Evolutionary conservation across 2,888 invertebrate genomes (phyloP).

Genomic region (Adelphocoris suturalis): DNA sequence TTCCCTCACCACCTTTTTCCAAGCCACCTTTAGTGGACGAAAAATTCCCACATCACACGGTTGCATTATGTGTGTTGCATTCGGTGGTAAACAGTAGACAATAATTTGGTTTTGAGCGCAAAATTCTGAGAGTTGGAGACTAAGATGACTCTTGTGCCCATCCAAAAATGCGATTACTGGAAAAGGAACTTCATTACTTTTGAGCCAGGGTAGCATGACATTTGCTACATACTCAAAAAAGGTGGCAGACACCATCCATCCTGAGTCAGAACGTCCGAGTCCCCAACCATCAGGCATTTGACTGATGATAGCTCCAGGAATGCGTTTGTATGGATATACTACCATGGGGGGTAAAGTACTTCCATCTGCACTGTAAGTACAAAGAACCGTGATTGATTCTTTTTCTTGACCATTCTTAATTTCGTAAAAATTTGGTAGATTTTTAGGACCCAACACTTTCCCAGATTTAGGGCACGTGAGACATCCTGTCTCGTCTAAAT

Average conservation of each 20-base stretch:
- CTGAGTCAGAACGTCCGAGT: constrained; percentile 41
- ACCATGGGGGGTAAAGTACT: constrained; percentile 72
- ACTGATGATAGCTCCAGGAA: constrained; percentile 67
- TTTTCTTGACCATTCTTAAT: constrained; percentile 76
- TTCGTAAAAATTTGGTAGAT: constrained; percentile 76
- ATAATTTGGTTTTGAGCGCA: constrained; percentile 70
- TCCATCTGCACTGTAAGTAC: constrained; percentile 77
- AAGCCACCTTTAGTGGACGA: constrained; percentile 70
- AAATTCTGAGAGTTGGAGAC: constrained; percentile 14
- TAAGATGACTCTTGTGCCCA: too few species aligned
- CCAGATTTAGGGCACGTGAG: constrained; percentile 74
- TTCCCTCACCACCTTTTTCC: constrained; percentile 69
- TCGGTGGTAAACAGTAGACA: constrained; percentile 76
- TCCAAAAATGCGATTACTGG: constrained; percentile 47
- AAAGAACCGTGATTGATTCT: too few species aligned
- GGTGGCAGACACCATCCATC: constrained; percentile 54
- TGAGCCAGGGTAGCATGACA: constrained; percentile 29
- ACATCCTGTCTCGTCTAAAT: too few species aligned
- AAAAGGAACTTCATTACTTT: not conserved
- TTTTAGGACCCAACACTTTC: constrained; percentile 74
- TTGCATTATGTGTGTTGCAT: constrained; percentile 77
- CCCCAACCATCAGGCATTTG: constrained; percentile 44
- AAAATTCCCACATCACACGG: constrained; percentile 76
- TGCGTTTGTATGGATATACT: constrained; percentile 74
- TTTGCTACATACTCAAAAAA: constrained; percentile 47